phyloP scores from a whole-genome alignment of 2,797 vertebrate species.

The Babyrousa celebensis region DNA sequence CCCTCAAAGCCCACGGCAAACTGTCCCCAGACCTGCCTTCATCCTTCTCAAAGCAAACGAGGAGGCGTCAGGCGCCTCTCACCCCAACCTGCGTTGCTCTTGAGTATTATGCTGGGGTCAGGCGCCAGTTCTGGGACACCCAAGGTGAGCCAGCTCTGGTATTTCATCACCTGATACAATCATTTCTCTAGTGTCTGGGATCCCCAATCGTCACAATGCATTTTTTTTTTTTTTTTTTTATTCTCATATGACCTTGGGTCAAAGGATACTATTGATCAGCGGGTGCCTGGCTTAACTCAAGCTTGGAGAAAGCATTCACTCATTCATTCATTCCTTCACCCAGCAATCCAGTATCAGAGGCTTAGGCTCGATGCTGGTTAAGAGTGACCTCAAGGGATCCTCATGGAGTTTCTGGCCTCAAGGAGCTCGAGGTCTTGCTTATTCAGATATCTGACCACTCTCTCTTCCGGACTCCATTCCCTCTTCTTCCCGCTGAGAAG shows the following conservation, averaged over 20 bases:
- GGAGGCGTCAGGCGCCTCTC: neutral
- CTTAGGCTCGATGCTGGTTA: neutral
- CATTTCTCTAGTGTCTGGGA: slow-evolving; percentile 11
- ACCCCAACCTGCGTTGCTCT: neutral
- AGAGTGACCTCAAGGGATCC: slow-evolving; percentile 8
- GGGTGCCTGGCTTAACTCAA: slow-evolving; percentile 25
- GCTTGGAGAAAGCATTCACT: slow-evolving; percentile 51
- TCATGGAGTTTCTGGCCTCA: neutral
- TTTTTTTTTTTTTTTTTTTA: too few relatives aligned
- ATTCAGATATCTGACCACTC: slow-evolving; percentile 30
- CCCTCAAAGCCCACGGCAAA: slow-evolving; percentile 31
- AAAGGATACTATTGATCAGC: slow-evolving; percentile 40
- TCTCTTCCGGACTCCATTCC: neutral
- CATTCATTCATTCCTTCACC: neutral
- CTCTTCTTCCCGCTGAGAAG: neutral
- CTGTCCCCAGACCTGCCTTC: slow-evolving; percentile 6
- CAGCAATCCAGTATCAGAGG: slow-evolving; percentile 51
- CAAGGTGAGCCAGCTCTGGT: neutral
- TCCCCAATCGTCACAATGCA: neutral
- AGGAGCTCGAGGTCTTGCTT: slow-evolving; percentile 47
- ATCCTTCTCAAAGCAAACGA: slow-evolving; percentile 52
- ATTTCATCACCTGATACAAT: slow-evolving; percentile 22
- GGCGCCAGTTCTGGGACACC: neutral
- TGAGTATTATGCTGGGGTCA: slow-evolving; percentile 15
- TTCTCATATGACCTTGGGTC: slow-evolving; percentile 10